These are phyloP conservation scores for Seriola rivoliana DNA, from an alignment of 2,113 vertebrate genomes.

Conservation along the genomic window DNA sequence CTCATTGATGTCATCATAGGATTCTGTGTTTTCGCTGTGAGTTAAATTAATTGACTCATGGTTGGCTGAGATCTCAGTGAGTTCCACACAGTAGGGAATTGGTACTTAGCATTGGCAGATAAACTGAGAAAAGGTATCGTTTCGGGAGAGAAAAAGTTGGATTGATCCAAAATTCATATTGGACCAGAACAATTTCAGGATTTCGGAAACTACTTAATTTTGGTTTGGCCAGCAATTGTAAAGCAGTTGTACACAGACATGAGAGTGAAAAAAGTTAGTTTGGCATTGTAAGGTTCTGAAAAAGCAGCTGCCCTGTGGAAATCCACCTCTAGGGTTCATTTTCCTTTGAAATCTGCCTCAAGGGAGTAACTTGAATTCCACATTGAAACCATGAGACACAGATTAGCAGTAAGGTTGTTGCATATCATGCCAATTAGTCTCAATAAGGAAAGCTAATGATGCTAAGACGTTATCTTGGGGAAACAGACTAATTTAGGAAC, in stretches of 20 bases:
- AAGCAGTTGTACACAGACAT: too few relatives aligned
- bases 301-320: background rate
- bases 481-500: background rate
- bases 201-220: background rate
- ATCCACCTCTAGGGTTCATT: background rate
- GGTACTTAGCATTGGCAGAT: too few relatives aligned
- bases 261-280: background rate
- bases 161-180: background rate
- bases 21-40: background rate
- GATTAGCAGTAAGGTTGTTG: constrained; percentile 45
- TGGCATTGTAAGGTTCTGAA: background rate
- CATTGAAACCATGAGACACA: constrained; percentile 57
- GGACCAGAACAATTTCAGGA: background rate
- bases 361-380: constrained; percentile 21
- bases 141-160: too few relatives aligned
- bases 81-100: too few relatives aligned
- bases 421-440: constrained; percentile 49
- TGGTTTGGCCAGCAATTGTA: background rate
- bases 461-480: constrained; percentile 10
- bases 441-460: constrained; percentile 39
- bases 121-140: too few relatives aligned
- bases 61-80: background rate
- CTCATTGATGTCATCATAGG: background rate
- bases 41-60: background rate
- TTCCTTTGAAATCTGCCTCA: constrained; percentile 3